Evolutionary conservation across 30 jellyfish, hydroid and myxozoan species (phyloP).

Genomic region (Hydractinia echinata): DNA sequence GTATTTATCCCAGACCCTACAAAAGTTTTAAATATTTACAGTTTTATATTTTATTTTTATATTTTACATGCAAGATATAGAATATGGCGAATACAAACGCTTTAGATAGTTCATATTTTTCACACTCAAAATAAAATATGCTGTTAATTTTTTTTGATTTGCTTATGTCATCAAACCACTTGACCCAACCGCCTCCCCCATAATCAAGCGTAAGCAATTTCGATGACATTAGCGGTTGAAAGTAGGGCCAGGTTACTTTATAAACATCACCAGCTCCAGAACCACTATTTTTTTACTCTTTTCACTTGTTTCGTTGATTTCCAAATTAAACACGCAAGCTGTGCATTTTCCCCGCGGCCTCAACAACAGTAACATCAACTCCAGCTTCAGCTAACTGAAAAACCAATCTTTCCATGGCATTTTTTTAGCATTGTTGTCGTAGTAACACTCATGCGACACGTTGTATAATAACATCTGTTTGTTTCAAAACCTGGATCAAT

Average conservation of each 20-base stretch:
- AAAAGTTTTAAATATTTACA: too few species aligned
- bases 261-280: not conserved
- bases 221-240: not conserved
- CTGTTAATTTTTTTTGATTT: too few species aligned
- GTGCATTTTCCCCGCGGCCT: not conserved
- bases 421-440: slow-evolving; percentile 3
- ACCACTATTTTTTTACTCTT: not conserved
- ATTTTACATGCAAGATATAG: too few species aligned
- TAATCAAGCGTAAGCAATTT: too few species aligned
- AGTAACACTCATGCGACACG: not conserved
- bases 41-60: too few species aligned
- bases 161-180: too few species aligned
- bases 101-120: too few species aligned
- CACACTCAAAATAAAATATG: too few species aligned
- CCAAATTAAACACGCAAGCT: slow-evolving; percentile 7
- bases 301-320: not conserved
- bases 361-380: not conserved
- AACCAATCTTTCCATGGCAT: slow-evolving; percentile 2
- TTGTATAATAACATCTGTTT: not conserved
- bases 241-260: slow-evolving; percentile 6
- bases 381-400: not conserved
- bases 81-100: too few species aligned
- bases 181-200: too few species aligned
- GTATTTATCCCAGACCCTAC: too few species aligned
- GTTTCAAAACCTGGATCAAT: not conserved